Evolutionary conservation across 1,140 invertebrate genomes (phyloP).

Genomic region (Caenorhabditis latens): DNA sequence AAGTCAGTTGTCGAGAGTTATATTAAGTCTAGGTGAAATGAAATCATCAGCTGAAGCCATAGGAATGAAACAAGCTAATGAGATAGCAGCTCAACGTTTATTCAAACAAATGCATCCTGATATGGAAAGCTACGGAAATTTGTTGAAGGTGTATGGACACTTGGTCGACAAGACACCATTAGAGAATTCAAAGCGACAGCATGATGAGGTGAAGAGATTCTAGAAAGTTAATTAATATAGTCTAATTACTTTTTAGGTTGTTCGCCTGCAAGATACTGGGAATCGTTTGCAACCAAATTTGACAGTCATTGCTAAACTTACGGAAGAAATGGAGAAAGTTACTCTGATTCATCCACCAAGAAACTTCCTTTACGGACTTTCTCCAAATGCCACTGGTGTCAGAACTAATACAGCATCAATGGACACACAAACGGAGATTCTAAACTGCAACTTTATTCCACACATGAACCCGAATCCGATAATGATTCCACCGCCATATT

Average conservation of each 20-base stretch:
- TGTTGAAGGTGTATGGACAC: conserved; percentile 3
- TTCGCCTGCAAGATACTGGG: conserved; percentile 38
- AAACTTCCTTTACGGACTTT: conserved; percentile 1
- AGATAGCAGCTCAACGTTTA: conserved; percentile 3
- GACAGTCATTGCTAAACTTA: not conserved
- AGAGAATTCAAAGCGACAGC: not conserved
- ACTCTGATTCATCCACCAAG: not conserved
- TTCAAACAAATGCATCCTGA: conserved; percentile 34
- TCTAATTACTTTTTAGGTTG: not conserved
- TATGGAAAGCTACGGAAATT: not conserved
- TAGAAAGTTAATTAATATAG: not conserved
- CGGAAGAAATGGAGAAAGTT: conserved; percentile 13
- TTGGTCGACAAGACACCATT: not conserved
- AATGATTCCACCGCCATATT: not conserved
- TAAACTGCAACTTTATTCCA: not conserved
- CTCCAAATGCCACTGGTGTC: not conserved
- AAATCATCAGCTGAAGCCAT: conserved; percentile 11
- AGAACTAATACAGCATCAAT: not conserved
- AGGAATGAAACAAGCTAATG: conserved; percentile 3
- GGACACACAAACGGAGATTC: not conserved
- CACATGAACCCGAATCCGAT: not conserved
- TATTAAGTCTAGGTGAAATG: not conserved
- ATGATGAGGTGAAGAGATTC: conserved; percentile 5
- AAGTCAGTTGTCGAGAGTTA: conserved; percentile 24
- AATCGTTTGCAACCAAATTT: conserved; percentile 3